phyloP scores from a whole-genome alignment of 2,113 vertebrate genomes.

The Atrichornis clamosus region DNA sequence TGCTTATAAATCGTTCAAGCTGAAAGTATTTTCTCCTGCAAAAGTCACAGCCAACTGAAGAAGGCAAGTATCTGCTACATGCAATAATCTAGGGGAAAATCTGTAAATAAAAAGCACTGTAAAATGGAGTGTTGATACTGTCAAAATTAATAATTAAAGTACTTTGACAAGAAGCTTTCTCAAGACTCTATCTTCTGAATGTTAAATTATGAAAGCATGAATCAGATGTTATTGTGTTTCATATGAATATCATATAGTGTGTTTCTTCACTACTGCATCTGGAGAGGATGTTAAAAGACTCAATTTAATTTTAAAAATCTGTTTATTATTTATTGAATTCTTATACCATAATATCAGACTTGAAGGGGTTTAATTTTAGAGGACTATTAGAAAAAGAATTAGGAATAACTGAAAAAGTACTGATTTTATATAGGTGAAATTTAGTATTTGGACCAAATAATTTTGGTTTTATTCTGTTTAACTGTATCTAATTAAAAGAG shows the following conservation, averaged over 20 bases:
- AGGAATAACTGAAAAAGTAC: background rate
- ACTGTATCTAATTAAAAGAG: background rate
- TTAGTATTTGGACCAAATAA: background rate
- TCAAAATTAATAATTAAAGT: conserved; percentile 13
- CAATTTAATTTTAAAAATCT: background rate
- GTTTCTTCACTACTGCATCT: background rate
- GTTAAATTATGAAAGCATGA: background rate
- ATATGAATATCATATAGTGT: background rate
- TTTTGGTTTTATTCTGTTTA: background rate
- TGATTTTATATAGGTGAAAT: background rate
- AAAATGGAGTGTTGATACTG: background rate
- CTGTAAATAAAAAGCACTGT: background rate
- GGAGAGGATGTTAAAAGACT: background rate
- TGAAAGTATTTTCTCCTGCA: background rate
- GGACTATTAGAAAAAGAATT: background rate
- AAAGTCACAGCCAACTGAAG: background rate
- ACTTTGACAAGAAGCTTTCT: background rate
- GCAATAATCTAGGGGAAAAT: background rate
- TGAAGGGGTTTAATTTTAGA: background rate
- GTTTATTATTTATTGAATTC: background rate
- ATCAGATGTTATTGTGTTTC: background rate
- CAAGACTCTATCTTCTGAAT: background rate
- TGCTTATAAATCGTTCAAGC: background rate
- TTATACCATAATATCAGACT: background rate
- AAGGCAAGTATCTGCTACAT: background rate